Base-by-base conservation (phyloP, 2,113 vertebrate genomes). In the Eolophus roseicapilla region DNA sequence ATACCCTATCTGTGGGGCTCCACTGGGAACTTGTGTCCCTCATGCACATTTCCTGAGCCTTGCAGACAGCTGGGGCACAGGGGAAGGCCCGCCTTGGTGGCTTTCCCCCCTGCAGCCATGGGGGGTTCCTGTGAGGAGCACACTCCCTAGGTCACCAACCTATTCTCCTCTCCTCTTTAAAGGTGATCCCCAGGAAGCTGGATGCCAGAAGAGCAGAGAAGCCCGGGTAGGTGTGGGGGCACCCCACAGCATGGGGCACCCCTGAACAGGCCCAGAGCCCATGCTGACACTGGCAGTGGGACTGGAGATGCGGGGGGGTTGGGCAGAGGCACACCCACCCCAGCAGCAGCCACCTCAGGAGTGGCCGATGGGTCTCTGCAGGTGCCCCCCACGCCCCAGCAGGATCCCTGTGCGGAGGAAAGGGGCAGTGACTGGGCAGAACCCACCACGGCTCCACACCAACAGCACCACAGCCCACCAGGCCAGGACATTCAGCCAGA, bases 111-210 rank as follows among this genome's bases (percentile, higher is more conserved):
- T n/a, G 55, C 33, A 53, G 28, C 37, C 1, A 0, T 10, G 14
- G 20, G 41, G 21, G 12, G 11, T 12, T 62, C 17, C 69, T 16
- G 3, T 10, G 17, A 11, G 14, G 8, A 23, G 20, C 31, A 2
- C 24, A 29, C 25, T 17, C 35, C 33, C 29, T 2, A 7, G 33
- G 41, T 35, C 79, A 53, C 84, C 24, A 17, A 90, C 41, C 31
- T 90, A 46, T 44, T 64, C 64, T 75, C 60, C 39, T 96, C 64
- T 77, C 88, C 92, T 88, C 92, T 13, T 13, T 57, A 9, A 96
- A 98, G 98, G 96, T 18, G 19, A 88, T 96, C 41, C 97, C 87
- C 1, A 93, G 92, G 97, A 96, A 92, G 92, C 91, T 81, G 93
- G 95, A 95, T 3, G 8, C 91, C 85, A 91, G 86, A 47, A 97